Evolutionary conservation across 2,797 vertebrate genomes (phyloP).

Genomic region (Muscicapa striata): DNA sequence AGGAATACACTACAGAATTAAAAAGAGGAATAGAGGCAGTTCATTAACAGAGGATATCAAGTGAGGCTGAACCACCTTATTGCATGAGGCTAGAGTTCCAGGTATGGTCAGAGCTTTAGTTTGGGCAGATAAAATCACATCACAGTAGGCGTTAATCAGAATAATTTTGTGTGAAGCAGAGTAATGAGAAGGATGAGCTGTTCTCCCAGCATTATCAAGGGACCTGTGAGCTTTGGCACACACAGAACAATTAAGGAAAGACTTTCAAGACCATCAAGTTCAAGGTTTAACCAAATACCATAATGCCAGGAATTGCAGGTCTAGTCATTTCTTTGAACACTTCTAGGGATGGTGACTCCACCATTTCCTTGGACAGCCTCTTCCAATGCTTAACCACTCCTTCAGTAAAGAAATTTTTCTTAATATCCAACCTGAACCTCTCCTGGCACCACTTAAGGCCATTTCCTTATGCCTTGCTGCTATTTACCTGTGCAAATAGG

Average conservation of each 20-base stretch:
- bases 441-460: no score
- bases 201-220: accelerated
- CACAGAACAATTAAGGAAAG: neutral
- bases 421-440: neutral
- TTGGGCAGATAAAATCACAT: neutral
- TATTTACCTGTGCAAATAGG: neutral
- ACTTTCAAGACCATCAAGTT: no score
- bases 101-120: neutral
- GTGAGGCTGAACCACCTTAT: neutral
- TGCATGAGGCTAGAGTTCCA: neutral
- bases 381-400: neutral
- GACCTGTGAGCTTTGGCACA: neutral
- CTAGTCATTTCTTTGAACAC: neutral
- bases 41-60: neutral
- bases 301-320: neutral
- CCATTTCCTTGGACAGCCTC: neutral
- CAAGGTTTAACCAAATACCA: neutral
- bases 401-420: neutral
- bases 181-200: neutral
- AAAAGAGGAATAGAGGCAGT: neutral
- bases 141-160: neutral
- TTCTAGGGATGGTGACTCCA: neutral
- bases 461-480: neutral
- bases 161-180: neutral
- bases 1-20: neutral